A percentile compares a stretch with the other conserved stretches of the same genome.
These are phyloP conservation scores for Leptogaster cylindrica DNA, from an alignment of 2,888 invertebrate genomes.

Conservation along the genomic window DNA sequence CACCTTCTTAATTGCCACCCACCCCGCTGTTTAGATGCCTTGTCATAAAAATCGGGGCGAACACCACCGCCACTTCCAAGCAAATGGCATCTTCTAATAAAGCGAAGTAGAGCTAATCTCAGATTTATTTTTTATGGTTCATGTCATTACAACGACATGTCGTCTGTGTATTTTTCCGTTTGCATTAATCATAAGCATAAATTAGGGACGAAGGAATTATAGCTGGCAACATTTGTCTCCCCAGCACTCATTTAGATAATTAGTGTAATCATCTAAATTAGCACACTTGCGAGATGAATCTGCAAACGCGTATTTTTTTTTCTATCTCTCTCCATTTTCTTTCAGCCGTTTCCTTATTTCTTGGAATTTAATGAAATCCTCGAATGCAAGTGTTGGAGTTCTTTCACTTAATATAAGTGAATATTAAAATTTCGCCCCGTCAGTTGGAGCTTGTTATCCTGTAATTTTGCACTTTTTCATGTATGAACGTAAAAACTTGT, in stretches of 20 bases:
- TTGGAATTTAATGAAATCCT: constrained; percentile 29
- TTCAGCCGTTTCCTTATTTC: constrained; percentile 10
- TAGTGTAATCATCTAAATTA: constrained; percentile 48
- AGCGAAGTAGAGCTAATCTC: constrained; percentile 29
- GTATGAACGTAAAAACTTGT: too few relatives aligned
- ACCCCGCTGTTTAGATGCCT: too few relatives aligned
- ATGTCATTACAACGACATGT: constrained; percentile 46
- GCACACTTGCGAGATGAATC: constrained; percentile 41
- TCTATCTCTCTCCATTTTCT: constrained; percentile 13
- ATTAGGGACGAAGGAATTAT: constrained; percentile 43
- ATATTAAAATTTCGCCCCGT: too few relatives aligned
- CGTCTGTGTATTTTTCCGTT: constrained; percentile 34
- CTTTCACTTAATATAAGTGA: not conserved
- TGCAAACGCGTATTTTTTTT: constrained; percentile 13
- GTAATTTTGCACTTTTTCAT: too few relatives aligned
- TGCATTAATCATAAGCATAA: constrained; percentile 46
- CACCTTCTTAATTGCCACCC: too few relatives aligned
- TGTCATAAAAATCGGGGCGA: too few relatives aligned
- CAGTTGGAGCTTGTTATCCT: too few relatives aligned
- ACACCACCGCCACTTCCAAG: too few relatives aligned
- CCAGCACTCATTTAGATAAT: constrained; percentile 47
- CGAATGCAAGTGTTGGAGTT: not conserved
- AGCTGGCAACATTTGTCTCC: constrained; percentile 47
- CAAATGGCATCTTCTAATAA: constrained; percentile 2
- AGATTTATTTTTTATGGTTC: constrained; percentile 42